Base-by-base conservation (phyloP, 1,140 invertebrate genomes). In the Solenopsis fugax region DNA sequence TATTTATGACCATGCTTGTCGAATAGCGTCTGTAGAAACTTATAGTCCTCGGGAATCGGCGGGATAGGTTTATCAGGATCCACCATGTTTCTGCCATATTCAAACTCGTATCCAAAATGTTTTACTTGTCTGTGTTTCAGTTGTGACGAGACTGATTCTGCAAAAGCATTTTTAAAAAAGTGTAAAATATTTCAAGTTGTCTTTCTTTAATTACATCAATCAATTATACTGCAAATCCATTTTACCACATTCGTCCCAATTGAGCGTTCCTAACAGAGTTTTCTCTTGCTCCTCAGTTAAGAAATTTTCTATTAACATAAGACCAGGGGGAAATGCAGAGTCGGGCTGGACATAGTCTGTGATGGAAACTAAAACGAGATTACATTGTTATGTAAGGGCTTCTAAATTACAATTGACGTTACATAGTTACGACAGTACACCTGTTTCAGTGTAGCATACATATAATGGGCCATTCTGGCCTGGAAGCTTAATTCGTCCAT, bases 21-120 rank as follows among this genome's bases (percentile, higher is more conserved):
- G 52, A 98, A 95, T 87, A 96, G 95, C 3, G 95, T 67, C 94
- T 97, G 96, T 2, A 99, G 92, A 88, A 97, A 95, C 90, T 96
- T 91, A 95, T 97, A 98, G 76, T 96, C 95, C 9, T 93, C 45
- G 0, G 98, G 98, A 92, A 99, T 97, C 60, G 97, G 95, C 24
- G 93, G 60, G 52, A 98, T 95, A 2, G 97, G 97, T 58, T 96
- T 95, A 75, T 96, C 94, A 75, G 96, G 96, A 94, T 99, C 97
- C 6, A 99, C 97, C 95, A 97, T 97, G 95, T 99, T 99, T 41
- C 96, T 97, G 45, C 97, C 97, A 95, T 99, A 99, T 82, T 97
- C 95, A 94, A 99, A 99, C 93, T 98, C 98, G 95, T 97, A 99
- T 0, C 99, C 99, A 96, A 97, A 99, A 95, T 99, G 99, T 93